A percentile compares a stretch with the other conserved stretches of the same genome.
These are phyloP conservation scores for Cryptotis parvus DNA, from an alignment of 2,113 vertebrate genomes.

Conservation along the genomic window DNA sequence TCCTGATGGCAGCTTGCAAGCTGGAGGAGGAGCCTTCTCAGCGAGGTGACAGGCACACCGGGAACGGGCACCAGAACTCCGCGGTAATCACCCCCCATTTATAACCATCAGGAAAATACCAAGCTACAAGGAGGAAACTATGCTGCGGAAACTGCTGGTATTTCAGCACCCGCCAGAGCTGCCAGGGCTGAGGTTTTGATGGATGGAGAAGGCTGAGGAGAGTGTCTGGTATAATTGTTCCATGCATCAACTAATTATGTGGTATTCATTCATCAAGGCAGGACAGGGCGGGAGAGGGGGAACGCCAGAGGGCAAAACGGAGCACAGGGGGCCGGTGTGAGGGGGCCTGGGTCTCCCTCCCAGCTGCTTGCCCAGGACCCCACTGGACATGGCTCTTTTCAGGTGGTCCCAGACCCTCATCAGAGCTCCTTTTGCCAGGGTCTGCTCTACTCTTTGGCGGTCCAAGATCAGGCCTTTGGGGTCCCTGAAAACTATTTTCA, in stretches of 20 bases:
- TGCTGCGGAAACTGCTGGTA: conserved; percentile 10
- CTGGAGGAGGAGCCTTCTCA: rapidly evolving
- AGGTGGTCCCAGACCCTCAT: neutral
- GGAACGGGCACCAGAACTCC: neutral
- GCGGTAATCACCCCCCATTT: conserved; percentile 31
- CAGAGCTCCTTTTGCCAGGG: neutral
- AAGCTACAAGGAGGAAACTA: conserved; percentile 2
- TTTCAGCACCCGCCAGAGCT: neutral
- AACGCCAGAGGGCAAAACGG: too few relatives aligned
- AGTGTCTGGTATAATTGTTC: conserved; percentile 66
- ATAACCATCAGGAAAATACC: conserved; percentile 60
- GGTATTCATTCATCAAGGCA: conserved; percentile 24
- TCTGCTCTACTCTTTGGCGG: neutral
- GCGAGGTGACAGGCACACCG: neutral
- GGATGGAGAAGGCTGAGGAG: conserved; percentile 56
- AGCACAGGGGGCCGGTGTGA: neutral
- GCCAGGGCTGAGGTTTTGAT: conserved; percentile 51
- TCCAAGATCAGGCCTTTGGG: neutral
- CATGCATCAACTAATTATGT: conserved; percentile 58
- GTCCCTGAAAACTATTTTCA: neutral
- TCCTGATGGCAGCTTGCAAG: too few relatives aligned
- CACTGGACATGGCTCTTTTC: neutral
- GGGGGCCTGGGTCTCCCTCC: neutral
- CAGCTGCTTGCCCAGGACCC: neutral
- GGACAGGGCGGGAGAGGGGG: too few relatives aligned